These are phyloP conservation scores for Limnephilus lunatus DNA, from an alignment of 2,888 invertebrate genomes.

Conservation along the genomic window DNA sequence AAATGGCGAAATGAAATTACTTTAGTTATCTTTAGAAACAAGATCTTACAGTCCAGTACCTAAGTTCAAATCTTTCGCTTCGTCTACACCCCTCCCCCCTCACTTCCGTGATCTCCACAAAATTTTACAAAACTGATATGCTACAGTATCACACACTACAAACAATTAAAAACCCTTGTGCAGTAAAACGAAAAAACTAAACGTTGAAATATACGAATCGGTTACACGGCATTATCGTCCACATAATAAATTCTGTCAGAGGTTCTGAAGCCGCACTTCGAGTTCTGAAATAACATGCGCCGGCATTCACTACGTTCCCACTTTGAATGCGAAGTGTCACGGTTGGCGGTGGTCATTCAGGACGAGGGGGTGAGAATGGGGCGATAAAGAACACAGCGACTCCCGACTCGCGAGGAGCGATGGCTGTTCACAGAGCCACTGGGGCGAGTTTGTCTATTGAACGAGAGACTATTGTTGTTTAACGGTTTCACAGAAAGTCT, in stretches of 20 bases:
- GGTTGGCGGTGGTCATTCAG: not conserved
- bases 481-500: not conserved
- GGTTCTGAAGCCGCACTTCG: not conserved
- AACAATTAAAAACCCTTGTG: no score
- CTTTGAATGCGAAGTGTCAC: not conserved
- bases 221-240: not conserved
- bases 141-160: no score
- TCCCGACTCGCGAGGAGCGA: not conserved
- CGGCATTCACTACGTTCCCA: not conserved
- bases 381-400: not conserved
- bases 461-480: not conserved
- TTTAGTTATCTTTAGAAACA: no score
- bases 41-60: no score
- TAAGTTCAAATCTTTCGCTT: no score
- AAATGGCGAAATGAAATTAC: no score
- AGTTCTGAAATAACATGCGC: not conserved
- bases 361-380: not conserved
- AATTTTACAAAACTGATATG: no score
- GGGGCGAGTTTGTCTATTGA: not conserved
- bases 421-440: not conserved
- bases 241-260: not conserved
- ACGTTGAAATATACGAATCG: not conserved
- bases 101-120: no score
- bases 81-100: no score
- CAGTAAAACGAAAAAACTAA: no score